phyloP scores from a whole-genome alignment of 2,888 invertebrate genomes.

The Polyommatus iphigenia region DNA sequence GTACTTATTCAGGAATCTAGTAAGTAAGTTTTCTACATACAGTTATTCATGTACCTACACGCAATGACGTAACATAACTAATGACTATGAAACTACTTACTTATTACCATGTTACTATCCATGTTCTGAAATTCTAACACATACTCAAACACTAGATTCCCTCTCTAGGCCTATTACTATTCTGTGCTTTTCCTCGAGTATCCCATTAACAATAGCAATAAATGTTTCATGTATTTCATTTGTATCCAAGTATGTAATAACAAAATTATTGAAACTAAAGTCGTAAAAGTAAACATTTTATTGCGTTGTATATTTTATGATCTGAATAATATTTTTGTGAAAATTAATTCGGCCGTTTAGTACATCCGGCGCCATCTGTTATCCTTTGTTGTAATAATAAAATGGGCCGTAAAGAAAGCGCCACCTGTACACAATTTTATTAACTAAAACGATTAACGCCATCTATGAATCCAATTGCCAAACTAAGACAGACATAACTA shows the following conservation, averaged over 20 bases:
- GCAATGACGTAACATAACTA: background rate
- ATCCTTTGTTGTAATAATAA: background rate
- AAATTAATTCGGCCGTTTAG: background rate
- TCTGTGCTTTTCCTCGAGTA: background rate
- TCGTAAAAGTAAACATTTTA: conserved; percentile 16
- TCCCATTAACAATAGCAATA: background rate
- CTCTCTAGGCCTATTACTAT: background rate
- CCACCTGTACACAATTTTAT: background rate
- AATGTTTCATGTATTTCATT: conserved; percentile 16
- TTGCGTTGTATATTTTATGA: background rate
- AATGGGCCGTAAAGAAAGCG: background rate
- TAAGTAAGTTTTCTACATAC: too few species aligned
- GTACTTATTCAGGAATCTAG: too few species aligned
- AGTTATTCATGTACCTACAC: background rate
- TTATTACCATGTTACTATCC: background rate
- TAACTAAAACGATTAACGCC: background rate
- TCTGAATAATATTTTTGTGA: background rate
- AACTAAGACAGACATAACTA: background rate
- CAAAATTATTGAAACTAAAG: conserved; percentile 11
- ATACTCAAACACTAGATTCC: background rate
- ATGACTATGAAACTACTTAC: too few species aligned
- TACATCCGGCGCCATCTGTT: background rate
- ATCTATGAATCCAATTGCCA: background rate
- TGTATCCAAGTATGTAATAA: conserved; percentile 16
- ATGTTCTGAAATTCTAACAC: background rate